A percentile compares a stretch with the other conserved stretches of the same genome.
These are phyloP conservation scores for Pelusios castaneus DNA, from an alignment of 2,113 vertebrate genomes.

Conservation along the genomic window DNA sequence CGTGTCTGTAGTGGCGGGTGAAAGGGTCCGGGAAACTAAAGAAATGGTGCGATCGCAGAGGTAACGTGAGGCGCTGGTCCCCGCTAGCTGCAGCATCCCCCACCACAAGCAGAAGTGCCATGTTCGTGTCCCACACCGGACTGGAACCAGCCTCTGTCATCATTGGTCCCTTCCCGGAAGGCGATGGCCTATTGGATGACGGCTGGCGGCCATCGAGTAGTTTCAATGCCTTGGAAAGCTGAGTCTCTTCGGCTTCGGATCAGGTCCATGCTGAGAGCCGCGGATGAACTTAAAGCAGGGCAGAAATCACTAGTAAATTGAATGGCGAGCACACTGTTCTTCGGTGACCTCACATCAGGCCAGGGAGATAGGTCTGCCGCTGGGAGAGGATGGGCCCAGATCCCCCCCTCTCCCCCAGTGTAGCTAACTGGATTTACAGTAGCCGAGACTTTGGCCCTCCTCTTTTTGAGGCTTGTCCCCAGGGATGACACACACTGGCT, in stretches of 20 bases:
- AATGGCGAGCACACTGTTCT: not conserved
- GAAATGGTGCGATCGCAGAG: too few relatives aligned
- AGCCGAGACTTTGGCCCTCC: not conserved
- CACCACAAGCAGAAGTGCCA: not conserved
- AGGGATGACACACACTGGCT: not conserved
- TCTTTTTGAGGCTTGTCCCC: not conserved
- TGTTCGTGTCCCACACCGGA: not conserved
- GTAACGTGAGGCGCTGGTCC: not conserved
- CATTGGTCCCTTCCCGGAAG: not conserved
- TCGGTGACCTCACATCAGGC: not conserved
- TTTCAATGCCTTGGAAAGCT: not conserved
- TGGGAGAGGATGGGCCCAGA: not conserved
- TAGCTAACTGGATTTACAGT: not conserved
- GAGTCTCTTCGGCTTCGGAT: not conserved
- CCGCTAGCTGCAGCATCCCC: not conserved
- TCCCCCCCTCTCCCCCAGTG: not conserved
- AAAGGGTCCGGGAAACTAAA: not conserved
- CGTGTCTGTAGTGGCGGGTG: not conserved
- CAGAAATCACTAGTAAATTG: not conserved
- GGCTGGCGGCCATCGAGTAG: too few relatives aligned
- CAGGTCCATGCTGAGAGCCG: not conserved
- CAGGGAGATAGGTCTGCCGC: not conserved
- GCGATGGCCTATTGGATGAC: not conserved
- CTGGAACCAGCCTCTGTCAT: not conserved
- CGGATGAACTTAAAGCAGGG: not conserved